Evolutionary conservation across 2,113 vertebrate species (phyloP).

Genomic region (Pipa parva): DNA sequence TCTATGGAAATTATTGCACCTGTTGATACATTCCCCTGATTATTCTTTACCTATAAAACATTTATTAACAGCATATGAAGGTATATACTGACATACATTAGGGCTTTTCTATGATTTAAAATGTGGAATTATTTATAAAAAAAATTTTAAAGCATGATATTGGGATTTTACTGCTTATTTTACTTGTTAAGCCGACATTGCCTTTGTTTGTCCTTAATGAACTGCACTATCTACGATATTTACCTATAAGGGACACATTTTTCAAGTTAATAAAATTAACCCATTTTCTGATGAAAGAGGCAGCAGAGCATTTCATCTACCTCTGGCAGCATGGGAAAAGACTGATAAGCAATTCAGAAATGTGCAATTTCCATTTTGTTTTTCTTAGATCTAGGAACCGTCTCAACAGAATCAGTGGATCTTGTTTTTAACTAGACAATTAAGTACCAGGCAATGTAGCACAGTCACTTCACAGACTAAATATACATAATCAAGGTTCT

Average conservation of each 20-base stretch:
- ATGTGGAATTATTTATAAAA: too few relatives aligned
- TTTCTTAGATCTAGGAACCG: too few relatives aligned
- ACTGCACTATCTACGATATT: constrained; percentile 19
- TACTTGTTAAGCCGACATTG: too few relatives aligned
- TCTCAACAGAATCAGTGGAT: constrained; percentile 25
- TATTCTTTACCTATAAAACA: too few relatives aligned
- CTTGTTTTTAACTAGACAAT: constrained; percentile 10
- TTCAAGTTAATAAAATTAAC: constrained; percentile 20
- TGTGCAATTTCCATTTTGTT: constrained; percentile 17
- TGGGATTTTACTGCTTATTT: too few relatives aligned
- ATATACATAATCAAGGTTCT: constrained; percentile 31
- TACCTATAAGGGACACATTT: constrained; percentile 29
- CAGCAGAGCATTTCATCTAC: neutral
- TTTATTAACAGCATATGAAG: too few relatives aligned
- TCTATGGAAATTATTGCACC: too few relatives aligned
- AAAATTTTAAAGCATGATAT: too few relatives aligned
- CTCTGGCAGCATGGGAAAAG: neutral
- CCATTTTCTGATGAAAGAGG: neutral
- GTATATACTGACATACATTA: too few relatives aligned
- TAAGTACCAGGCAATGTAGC: constrained; percentile 13
- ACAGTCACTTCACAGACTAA: constrained; percentile 18
- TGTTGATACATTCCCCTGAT: too few relatives aligned
- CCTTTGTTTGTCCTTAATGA: constrained; percentile 30
- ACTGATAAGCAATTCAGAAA: constrained; percentile 14
- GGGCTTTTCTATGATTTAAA: too few relatives aligned